phyloP scores from a whole-genome alignment of 2,888 invertebrate species.

The Apamea epomidion region DNA sequence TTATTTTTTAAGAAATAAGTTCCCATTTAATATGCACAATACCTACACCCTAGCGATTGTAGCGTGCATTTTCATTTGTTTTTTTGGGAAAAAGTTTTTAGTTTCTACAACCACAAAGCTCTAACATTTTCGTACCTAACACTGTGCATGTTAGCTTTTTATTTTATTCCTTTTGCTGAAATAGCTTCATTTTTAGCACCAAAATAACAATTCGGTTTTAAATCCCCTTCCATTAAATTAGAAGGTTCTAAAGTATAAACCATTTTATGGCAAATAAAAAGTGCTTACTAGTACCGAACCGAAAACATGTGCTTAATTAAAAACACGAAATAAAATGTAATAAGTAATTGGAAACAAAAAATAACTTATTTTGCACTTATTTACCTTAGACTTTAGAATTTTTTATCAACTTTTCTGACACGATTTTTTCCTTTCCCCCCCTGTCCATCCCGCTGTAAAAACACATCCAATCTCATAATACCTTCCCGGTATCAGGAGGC shows the following conservation, averaged over 20 bases:
- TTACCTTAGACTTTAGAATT: conserved; percentile 62
- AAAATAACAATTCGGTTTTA: conserved; percentile 22
- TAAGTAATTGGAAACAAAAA: not conserved
- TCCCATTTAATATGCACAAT: conserved; percentile 31
- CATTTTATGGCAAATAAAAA: conserved; percentile 15
- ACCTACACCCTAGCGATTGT: conserved; percentile 26
- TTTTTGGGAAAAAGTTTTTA: not conserved
- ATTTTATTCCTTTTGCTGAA: conserved; percentile 1
- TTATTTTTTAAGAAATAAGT: conserved; percentile 3
- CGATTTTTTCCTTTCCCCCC: conserved; percentile 76
- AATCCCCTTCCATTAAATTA: conserved; percentile 4
- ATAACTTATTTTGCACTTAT: conserved; percentile 43
- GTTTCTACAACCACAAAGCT: conserved; percentile 18
- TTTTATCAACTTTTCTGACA: conserved; percentile 76
- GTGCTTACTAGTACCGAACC: conserved; percentile 7
- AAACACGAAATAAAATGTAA: conserved; percentile 3
- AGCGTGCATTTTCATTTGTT: conserved; percentile 22
- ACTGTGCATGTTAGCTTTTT: conserved; percentile 59
- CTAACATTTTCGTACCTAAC: conserved; percentile 11
- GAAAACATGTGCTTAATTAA: conserved; percentile 11
- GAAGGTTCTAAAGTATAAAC: conserved; percentile 4
- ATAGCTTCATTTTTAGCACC: conserved; percentile 26
- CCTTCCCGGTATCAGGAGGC: conserved; percentile 91
- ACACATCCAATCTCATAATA: conserved; percentile 69
- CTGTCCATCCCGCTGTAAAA: conserved; percentile 72